phyloP scores from a whole-genome alignment of 2,888 invertebrate genomes.

The Sinodicranocentrus sp. region DNA sequence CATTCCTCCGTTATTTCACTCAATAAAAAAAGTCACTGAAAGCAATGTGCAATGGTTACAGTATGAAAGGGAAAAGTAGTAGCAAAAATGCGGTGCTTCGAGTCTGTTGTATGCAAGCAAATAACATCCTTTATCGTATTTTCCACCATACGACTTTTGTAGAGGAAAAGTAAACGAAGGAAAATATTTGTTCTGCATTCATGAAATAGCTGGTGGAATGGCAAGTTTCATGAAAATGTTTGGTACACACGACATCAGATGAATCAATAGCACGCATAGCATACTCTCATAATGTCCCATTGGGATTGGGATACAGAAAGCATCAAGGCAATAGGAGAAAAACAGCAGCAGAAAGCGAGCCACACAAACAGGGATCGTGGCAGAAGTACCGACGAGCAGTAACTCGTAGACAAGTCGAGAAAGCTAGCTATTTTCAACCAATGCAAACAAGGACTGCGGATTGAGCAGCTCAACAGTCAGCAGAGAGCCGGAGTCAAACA shows the following conservation, averaged over 20 bases:
- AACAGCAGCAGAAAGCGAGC: slow-evolving; percentile 15
- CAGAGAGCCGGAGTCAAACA: slow-evolving; percentile 39
- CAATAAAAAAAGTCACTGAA: slow-evolving; percentile 15
- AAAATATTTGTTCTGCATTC: slow-evolving; percentile 45
- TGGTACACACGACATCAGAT: slow-evolving; percentile 55
- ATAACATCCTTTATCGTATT: slow-evolving; percentile 15
- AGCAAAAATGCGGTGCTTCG: no score
- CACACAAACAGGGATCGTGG: slow-evolving; percentile 6
- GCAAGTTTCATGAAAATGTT: slow-evolving; percentile 46
- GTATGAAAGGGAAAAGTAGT: no score
- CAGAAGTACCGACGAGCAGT: slow-evolving; percentile 3
- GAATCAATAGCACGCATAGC: slow-evolving; percentile 66
- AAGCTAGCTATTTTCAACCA: slow-evolving; percentile 43
- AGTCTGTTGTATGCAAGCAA: no score
- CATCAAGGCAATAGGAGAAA: slow-evolving; percentile 28
- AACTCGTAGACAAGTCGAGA: slow-evolving; percentile 32
- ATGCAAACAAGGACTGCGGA: slow-evolving; percentile 59
- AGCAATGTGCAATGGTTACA: no score
- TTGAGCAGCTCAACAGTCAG: slow-evolving; percentile 50
- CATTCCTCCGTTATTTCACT: neutral
- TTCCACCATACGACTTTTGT: no score
- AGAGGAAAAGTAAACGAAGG: neutral
- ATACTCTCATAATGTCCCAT: slow-evolving; percentile 58
- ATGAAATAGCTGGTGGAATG: slow-evolving; percentile 27
- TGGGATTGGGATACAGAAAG: slow-evolving; percentile 54